Base-by-base conservation (phyloP, 2,113 vertebrate genomes). In the Silurus glanis region DNA sequence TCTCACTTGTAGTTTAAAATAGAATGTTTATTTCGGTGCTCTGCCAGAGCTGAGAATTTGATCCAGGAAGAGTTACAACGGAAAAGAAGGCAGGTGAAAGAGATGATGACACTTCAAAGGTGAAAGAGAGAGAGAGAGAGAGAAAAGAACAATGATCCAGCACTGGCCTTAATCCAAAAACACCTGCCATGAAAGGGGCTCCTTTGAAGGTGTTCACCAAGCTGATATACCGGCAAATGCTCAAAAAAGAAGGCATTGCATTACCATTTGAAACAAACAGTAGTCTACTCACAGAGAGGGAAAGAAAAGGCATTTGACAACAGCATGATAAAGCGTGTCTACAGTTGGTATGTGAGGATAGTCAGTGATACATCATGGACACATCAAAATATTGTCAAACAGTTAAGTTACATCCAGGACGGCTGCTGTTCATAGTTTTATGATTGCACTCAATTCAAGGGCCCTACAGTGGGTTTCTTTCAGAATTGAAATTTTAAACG, bases 121-220 rank as follows among this genome's bases (percentile, higher is more conserved):
- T 89, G 88, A 90, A 88, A 81, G 84, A 89, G 90, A 90, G 91
- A 90, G 56, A 90, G 91, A 90, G 56, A n/a, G 8, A 6, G 3
- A 64, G 10, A 28, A 92, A 90, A 90, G 89, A 90, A 89, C 74
- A 59, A 58, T 28, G 37, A 81, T 92, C 91, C 91, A 85, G 92
- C 92, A 92, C 93, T 93, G 91, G 92, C 93, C 92, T 94, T 94
- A 95, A 95, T 95, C 93, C 93, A 93, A 91, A 92, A 90, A 93
- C 93, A 94, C 93, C 94, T 94, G 94, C 82, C 84, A 94, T 94
- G 92, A 94, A 94, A 90, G 90, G 88, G 82, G 58, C 85, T 89
- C 87, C 93, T 95, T 93, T 94, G 92, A 94, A 93, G 93, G 87
- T 61, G 90, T 87, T 90, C 85, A 88, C 90, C 89, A 87, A 86